Evolutionary conservation across 1,140 invertebrate genomes (phyloP).

Genomic region (Tenebrio molitor): DNA sequence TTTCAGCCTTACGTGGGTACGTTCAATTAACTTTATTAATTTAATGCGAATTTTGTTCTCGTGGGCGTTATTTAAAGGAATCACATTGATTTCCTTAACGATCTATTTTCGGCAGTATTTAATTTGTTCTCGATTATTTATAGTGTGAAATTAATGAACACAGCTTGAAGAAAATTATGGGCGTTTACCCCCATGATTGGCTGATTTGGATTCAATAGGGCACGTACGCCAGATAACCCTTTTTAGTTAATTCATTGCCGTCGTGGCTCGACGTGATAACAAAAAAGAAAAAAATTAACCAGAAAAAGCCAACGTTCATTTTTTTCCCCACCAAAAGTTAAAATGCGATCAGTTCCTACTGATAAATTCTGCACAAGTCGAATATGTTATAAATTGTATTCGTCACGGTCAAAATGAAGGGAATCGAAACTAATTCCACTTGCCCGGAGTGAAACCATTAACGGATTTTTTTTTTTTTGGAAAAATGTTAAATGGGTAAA

Average conservation of each 20-base stretch:
- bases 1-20: too few species aligned
- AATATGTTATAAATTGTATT: too few species aligned
- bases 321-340: too few species aligned
- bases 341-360: too few species aligned
- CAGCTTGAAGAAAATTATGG: not conserved
- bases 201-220: slow-evolving; percentile 21
- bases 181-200: not conserved
- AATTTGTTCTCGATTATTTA: slow-evolving; percentile 4
- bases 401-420: too few species aligned
- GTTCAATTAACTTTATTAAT: not conserved
- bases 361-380: too few species aligned
- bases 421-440: too few species aligned
- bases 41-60: not conserved
- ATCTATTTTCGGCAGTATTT: not conserved
- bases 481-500: too few species aligned
- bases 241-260: slow-evolving; percentile 22
- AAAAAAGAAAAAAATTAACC: slow-evolving; percentile 4
- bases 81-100: not conserved
- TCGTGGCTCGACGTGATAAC: slow-evolving; percentile 1
- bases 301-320: too few species aligned
- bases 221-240: slow-evolving; percentile 11
- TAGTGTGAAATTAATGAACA: slow-evolving; percentile 1
- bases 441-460: too few species aligned
- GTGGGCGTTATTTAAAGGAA: not conserved
- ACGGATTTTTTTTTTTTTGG: too few species aligned